A percentile compares a stretch with the other conserved stretches of the same genome.
Conservation (phyloP, 1,140 invertebrate species). For the Drosophila suzukii region DNA sequence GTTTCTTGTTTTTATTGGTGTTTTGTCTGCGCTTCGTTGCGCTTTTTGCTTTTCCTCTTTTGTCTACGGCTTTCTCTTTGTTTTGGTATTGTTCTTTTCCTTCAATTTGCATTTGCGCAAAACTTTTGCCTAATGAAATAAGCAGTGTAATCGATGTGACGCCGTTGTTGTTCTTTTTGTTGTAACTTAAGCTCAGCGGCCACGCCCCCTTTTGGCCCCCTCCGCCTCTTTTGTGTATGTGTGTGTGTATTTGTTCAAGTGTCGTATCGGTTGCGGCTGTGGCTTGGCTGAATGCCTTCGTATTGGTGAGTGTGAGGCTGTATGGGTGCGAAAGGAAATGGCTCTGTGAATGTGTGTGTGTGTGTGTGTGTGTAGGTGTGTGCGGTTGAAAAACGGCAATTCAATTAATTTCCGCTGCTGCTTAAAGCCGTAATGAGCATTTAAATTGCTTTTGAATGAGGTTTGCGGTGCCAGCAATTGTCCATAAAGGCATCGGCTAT, state of each 20-base stretch:
- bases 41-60: conserved; percentile 40
- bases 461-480: conserved; percentile 68
- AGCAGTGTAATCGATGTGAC: conserved; percentile 71
- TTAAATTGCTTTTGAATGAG: conserved; percentile 80
- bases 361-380: conserved; percentile 19
- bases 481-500: conserved; percentile 70
- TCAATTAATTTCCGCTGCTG: conserved; percentile 80
- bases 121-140: conserved; percentile 77
- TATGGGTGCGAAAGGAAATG: conserved; percentile 28
- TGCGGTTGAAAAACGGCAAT: conserved; percentile 79
- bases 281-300: conserved; percentile 62
- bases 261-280: conserved; percentile 79
- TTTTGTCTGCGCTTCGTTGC: conserved; percentile 31
- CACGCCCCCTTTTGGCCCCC: not conserved
- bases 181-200: conserved; percentile 57
- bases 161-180: conserved; percentile 59
- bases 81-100: conserved; percentile 53
- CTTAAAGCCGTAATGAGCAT: conserved; percentile 81
- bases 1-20: conserved; percentile 40
- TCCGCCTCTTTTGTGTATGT: conserved; percentile 31
- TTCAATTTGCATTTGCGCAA: conserved; percentile 66
- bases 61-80: conserved; percentile 22
- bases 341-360: conserved; percentile 16
- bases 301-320: conserved; percentile 13
- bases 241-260: conserved; percentile 73